Conservation (phyloP, 2,113 vertebrate species). For the Chaenocephalus aceratus region DNA sequence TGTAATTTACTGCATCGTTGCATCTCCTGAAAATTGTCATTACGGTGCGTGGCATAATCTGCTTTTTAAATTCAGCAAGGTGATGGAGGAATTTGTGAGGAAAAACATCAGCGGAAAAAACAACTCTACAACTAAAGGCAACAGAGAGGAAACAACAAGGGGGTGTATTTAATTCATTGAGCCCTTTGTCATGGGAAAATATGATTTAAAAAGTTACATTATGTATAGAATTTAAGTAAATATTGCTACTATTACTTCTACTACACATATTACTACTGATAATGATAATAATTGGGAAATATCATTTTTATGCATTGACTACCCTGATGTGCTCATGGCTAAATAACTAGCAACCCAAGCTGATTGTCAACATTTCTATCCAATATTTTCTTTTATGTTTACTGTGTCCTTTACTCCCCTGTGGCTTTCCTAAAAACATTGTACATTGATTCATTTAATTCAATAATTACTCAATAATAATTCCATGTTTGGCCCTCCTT, state of each 20-base stretch:
- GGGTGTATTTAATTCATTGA: neutral
- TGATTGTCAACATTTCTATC: neutral
- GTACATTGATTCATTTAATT: neutral
- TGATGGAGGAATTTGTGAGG: constrained; percentile 36
- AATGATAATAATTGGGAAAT: neutral
- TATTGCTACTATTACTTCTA: neutral
- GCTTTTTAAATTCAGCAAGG: constrained; percentile 38
- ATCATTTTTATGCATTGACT: neutral
- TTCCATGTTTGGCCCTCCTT: neutral
- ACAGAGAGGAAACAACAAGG: neutral
- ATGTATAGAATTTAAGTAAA: too few species aligned
- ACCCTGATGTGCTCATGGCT: neutral
- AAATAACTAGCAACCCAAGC: neutral
- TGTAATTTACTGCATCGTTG: constrained; percentile 40
- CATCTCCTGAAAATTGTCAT: constrained; percentile 48
- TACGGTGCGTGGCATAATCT: constrained; percentile 29
- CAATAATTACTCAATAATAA: too few species aligned
- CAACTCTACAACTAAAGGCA: neutral
- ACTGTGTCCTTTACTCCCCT: neutral
- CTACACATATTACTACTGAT: neutral
- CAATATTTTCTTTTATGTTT: too few species aligned
- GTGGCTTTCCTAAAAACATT: neutral
- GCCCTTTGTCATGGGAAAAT: neutral
- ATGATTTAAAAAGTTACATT: neutral
- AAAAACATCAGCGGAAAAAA: constrained; percentile 27